Evolutionary conservation across 2,113 vertebrate species (phyloP), one percentile per base, ranked within the genome.

Genomic region (Lycocorax pyrrhopterus): DNA sequence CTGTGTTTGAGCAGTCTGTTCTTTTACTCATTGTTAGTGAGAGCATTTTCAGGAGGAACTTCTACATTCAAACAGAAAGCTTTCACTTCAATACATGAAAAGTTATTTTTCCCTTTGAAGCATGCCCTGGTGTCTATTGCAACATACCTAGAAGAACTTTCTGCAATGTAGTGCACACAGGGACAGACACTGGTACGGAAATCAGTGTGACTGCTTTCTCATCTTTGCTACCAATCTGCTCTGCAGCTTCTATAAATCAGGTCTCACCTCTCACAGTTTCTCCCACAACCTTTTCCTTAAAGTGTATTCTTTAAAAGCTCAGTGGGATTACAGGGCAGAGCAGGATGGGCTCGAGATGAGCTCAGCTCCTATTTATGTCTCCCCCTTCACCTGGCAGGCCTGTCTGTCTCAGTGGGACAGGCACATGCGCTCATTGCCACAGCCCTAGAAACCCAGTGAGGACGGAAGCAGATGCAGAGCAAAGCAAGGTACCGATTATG

Each of bases 141-240:
- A 81, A 49, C 6, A 78, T 33, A 17, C 32, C 77, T 18, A 26
- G 49, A 44, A 27, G 62, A 74, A 29, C n/a, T 41, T 77, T 21
- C 35, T 75, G 58, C 25, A 56, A 14, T 0, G 2, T 32, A n/a
- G 51, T 53, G 26, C 33, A 41, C 29, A 16, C 0, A 35, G 51
- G 20, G 46, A 66, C 63, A 86, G 76, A 23, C 6, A 7, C 32
- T 13, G 26, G 25, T 41, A 39, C 0, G 33, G 53, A 60, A 86
- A 86, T 60, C 71, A 35, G 7, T 8, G 53, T 51, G 43, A 71
- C 22, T 78, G 35, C 37, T 66, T 82, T 82, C 52, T 79, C 62
- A 51, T 82, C 86, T 72, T 72, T 82, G 74, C 39, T 13, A 68
- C 33, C 5, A 1, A 32, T 81, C 47, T 63, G 32, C 52, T 67